Evolutionary conservation across 37 sponge, comb jelly and placozoan genomes (phyloP).

Genomic region (Chondrilla cf. caribensis): DNA sequence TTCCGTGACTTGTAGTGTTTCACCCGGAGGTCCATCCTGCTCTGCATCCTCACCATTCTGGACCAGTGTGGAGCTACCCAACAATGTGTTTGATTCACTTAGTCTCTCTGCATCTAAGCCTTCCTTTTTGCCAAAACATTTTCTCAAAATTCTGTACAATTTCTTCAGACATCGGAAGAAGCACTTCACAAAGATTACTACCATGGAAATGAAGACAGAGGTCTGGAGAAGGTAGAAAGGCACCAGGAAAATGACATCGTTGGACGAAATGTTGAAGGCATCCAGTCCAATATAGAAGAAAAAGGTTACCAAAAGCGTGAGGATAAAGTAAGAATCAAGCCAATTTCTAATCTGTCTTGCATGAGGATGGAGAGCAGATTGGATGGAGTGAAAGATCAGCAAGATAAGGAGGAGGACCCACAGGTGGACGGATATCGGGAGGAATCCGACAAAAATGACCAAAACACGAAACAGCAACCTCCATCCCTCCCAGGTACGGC

Average conservation of each 20-base stretch:
- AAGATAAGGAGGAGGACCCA: background rate
- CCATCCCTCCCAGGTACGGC: conserved; percentile 17
- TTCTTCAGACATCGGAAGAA: too few species aligned
- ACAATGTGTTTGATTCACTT: too few species aligned
- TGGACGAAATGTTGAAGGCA: background rate
- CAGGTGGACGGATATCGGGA: background rate
- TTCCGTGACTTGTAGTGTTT: too few species aligned
- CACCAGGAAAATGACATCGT: background rate
- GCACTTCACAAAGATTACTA: background rate
- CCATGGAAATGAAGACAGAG: background rate
- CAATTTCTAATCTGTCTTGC: background rate
- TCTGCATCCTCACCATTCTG: too few species aligned
- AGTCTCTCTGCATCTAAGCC: too few species aligned
- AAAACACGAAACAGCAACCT: conserved; percentile 1
- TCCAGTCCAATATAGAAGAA: background rate
- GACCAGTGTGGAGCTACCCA: too few species aligned
- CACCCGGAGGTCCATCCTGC: too few species aligned
- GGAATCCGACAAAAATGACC: background rate
- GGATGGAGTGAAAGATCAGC: background rate
- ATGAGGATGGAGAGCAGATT: background rate
- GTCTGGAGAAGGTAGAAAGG: background rate
- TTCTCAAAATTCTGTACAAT: too few species aligned
- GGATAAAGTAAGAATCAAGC: background rate
- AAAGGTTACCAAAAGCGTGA: background rate
- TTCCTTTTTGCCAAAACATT: too few species aligned